Percentiles rank a stretch among this genome's conserved stretches.
phyloP scores from a whole-genome alignment of 2,113 vertebrate genomes.

The Cepphus grylle region DNA sequence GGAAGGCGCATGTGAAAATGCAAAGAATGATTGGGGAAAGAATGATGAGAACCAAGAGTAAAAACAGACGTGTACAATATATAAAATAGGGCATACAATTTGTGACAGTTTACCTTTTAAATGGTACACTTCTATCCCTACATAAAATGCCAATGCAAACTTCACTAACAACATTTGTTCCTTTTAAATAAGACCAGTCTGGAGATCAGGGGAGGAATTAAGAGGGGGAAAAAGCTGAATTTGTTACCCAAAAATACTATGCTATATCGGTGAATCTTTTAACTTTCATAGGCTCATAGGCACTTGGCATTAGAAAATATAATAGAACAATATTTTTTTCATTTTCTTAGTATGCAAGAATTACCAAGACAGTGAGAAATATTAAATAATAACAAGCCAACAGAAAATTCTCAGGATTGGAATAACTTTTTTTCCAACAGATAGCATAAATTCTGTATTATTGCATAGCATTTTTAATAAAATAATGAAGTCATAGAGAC shows the following conservation, averaged over 20 bases:
- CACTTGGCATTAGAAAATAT: not conserved
- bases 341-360: not conserved
- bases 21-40: not conserved
- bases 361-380: not conserved
- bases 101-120: not conserved
- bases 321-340: not conserved
- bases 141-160: not conserved
- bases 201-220: not conserved
- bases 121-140: no score
- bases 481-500: not conserved
- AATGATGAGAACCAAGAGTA: not conserved
- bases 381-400: not conserved
- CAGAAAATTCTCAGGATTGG: not conserved
- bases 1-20: not conserved
- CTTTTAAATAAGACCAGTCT: not conserved
- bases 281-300: not conserved
- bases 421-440: not conserved
- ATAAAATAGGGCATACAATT: not conserved
- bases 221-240: fast-evolving
- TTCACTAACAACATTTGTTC: not conserved
- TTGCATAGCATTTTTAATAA: not conserved
- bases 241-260: not conserved
- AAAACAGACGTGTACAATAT: not conserved
- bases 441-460: not conserved
- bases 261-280: not conserved